These are phyloP conservation scores for Sinohyriopsis cumingii DNA, from an alignment of 2,888 invertebrate species.

Conservation along the genomic window DNA sequence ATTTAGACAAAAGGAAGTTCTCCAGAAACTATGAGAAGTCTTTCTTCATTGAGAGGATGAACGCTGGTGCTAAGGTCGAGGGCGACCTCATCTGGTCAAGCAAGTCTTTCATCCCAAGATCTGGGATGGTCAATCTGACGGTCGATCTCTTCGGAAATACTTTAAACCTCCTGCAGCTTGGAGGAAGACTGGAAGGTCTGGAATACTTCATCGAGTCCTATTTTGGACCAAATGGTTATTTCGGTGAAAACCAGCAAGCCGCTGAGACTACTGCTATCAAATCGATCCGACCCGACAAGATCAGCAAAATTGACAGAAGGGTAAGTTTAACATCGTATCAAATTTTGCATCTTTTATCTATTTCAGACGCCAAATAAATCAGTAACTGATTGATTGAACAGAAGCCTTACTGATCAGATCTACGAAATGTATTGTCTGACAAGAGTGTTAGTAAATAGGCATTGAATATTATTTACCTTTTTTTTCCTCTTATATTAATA, in stretches of 20 bases:
- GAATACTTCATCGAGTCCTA: slow-evolving; percentile 87
- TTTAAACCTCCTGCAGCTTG: slow-evolving; percentile 87
- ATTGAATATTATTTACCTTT: too few relatives aligned
- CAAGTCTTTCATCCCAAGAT: slow-evolving; percentile 68
- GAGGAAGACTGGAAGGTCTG: slow-evolving; percentile 89
- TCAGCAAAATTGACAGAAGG: slow-evolving; percentile 40
- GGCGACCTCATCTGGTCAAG: slow-evolving; percentile 69
- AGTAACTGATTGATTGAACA: too few relatives aligned
- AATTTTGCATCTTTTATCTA: neutral
- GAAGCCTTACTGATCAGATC: too few relatives aligned
- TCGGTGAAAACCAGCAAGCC: slow-evolving; percentile 72
- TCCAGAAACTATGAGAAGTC: slow-evolving; percentile 90
- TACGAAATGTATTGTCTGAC: too few relatives aligned
- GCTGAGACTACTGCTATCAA: slow-evolving; percentile 34
- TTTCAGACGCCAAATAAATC: too few relatives aligned
- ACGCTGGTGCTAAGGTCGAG: slow-evolving; percentile 73
- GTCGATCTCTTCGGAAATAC: slow-evolving; percentile 81
- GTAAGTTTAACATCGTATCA: slow-evolving; percentile 15
- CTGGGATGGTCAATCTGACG: slow-evolving; percentile 68
- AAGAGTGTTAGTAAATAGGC: too few relatives aligned
- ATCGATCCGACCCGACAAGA: slow-evolving; percentile 37
- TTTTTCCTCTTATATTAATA: too few relatives aligned
- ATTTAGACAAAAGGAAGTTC: slow-evolving; percentile 89
- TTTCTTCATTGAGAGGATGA: slow-evolving; percentile 87
- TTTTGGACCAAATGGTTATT: slow-evolving; percentile 79